phyloP scores from a whole-genome alignment of 2,888 invertebrate genomes.

The Drosophila neotestacea region DNA sequence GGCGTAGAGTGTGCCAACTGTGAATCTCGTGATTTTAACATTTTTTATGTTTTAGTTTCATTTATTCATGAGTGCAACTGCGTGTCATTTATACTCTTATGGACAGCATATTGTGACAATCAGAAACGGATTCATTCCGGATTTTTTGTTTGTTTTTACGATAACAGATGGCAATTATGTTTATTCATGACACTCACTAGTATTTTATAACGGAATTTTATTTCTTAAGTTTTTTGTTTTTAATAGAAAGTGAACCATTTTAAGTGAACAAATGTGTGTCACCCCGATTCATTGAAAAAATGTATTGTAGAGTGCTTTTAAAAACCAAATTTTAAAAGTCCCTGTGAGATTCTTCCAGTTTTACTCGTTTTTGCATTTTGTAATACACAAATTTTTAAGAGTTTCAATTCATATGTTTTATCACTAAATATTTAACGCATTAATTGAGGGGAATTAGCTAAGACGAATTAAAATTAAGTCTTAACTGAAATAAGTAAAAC shows the following conservation, averaged over 20 bases:
- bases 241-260: not conserved
- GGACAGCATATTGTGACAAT: slow-evolving; percentile 39
- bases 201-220: not conserved
- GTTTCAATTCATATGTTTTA: no score
- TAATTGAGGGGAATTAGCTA: not conserved
- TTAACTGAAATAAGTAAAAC: not conserved
- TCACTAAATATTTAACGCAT: no score
- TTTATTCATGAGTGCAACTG: slow-evolving; percentile 44
- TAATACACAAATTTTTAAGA: not conserved
- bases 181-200: slow-evolving; percentile 15
- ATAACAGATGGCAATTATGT: slow-evolving; percentile 22
- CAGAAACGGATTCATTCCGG: slow-evolving; percentile 27
- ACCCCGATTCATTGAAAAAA: no score
- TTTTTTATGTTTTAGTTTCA: slow-evolving; percentile 14
- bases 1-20: slow-evolving; percentile 35
- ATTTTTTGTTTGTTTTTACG: slow-evolving; percentile 12
- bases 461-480: not conserved
- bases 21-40: slow-evolving; percentile 24
- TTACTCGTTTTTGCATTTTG: slow-evolving; percentile 41
- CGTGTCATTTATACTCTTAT: slow-evolving; percentile 17
- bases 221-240: slow-evolving; percentile 6
- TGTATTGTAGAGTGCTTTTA: no score
- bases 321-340: no score
- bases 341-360: slow-evolving; percentile 41
- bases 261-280: no score